These are phyloP conservation scores for Anastatus disparis DNA, from an alignment of 1,140 invertebrate species.

Conservation along the genomic window DNA sequence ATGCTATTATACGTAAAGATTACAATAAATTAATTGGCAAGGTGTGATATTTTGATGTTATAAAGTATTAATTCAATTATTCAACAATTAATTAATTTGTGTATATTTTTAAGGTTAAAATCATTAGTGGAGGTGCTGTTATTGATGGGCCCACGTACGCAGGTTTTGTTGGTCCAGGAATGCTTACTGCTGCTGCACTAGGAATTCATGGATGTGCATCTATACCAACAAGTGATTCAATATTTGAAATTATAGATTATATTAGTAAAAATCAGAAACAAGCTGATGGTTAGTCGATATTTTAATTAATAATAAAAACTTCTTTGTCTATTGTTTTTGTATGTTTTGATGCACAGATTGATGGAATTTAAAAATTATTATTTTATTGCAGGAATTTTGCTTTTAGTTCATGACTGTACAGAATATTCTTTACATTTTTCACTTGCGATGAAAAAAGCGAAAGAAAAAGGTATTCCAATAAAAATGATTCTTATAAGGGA, in stretches of 20 bases:
- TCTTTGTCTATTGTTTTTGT: too few relatives aligned
- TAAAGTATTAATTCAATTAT: not conserved
- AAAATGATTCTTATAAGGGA: conserved; percentile 57
- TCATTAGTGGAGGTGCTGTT: conserved; percentile 75
- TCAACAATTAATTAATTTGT: not conserved
- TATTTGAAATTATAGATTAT: conserved; percentile 46
- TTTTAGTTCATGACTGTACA: conserved; percentile 74
- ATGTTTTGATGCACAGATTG: not conserved
- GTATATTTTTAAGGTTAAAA: conserved; percentile 62
- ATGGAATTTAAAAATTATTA: not conserved
- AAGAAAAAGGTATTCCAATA: conserved; percentile 62
- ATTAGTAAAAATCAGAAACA: conserved; percentile 16
- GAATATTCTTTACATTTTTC: conserved; percentile 76
- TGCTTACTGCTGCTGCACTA: conserved; percentile 75
- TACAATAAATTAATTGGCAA: conserved; percentile 51
- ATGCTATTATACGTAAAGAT: conserved; percentile 66
- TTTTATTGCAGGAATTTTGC: conserved; percentile 66
- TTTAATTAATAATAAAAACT: not conserved
- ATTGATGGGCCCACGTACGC: conserved; percentile 75
- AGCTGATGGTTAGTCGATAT: not conserved
- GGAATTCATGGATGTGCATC: conserved; percentile 75
- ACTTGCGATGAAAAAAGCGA: conserved; percentile 67
- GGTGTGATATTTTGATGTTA: conserved; percentile 37
- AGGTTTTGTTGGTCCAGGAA: conserved; percentile 76
- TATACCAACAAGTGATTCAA: conserved; percentile 45